Conservation (phyloP, 2,797 vertebrate species). For the Sebastes umbrosus region DNA sequence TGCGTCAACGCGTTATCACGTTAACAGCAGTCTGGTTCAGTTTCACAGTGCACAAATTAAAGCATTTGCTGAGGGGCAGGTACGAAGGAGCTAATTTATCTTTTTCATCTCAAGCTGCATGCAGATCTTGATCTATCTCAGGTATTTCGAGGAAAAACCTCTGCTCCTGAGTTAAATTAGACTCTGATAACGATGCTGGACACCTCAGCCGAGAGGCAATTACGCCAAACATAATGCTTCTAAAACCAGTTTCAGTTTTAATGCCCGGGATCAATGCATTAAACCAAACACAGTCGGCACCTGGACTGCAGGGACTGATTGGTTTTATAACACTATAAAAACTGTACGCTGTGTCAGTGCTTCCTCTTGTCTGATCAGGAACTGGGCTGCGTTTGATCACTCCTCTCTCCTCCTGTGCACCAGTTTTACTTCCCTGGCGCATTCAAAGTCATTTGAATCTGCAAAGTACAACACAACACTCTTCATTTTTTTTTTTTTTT, state of each 20-base stretch:
- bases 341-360: not conserved
- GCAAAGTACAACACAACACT: conserved; percentile 25
- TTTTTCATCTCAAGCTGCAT: not conserved
- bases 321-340: conserved; percentile 25
- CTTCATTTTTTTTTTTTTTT: not conserved
- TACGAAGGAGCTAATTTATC: no score
- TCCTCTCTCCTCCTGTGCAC: conserved; percentile 3
- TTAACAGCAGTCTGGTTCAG: no score
- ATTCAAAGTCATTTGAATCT: conserved; percentile 52
- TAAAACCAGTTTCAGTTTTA: not conserved
- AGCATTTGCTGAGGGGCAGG: no score
- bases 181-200: not conserved
- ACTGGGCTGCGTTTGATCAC: conserved; percentile 47
- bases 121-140: not conserved
- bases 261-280: not conserved
- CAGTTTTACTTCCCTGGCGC: conserved; percentile 32
- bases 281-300: not conserved
- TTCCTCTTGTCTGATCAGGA: conserved; percentile 37
- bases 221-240: not conserved
- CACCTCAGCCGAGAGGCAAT: not conserved
- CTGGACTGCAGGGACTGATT: conserved; percentile 14
- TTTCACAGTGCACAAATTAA: no score
- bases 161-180: conserved; percentile 14
- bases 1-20: no score
- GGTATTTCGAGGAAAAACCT: not conserved